These are phyloP conservation scores for Arctia plantaginis DNA, from an alignment of 2,888 invertebrate species.

Conservation along the genomic window DNA sequence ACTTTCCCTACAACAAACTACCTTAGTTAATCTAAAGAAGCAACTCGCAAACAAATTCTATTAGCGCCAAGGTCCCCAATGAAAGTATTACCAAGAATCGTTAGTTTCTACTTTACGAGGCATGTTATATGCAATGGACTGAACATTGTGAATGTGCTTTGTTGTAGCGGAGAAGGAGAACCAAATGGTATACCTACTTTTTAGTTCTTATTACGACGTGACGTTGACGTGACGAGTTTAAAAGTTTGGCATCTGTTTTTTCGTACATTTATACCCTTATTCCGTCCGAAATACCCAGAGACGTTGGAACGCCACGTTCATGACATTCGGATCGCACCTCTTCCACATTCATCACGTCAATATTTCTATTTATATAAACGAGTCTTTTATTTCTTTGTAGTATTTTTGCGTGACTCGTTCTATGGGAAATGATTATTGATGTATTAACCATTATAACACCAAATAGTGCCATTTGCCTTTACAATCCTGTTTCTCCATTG, in stretches of 20 bases:
- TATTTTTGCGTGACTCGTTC: neutral
- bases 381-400: neutral
- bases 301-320: neutral
- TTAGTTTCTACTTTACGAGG: conserved; percentile 41
- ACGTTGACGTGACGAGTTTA: neutral
- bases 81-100: conserved; percentile 27
- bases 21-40: conserved; percentile 13
- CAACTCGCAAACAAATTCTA: conserved; percentile 24
- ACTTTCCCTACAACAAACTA: conserved; percentile 3
- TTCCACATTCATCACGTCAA: neutral
- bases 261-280: neutral
- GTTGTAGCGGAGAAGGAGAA: conserved; percentile 17
- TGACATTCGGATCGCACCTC: neutral
- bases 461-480: neutral
- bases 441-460: neutral
- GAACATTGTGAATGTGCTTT: conserved; percentile 41
- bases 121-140: conserved; percentile 32
- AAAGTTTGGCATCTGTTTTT: neutral
- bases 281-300: neutral
- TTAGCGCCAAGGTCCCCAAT: conserved; percentile 18
- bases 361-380: neutral
- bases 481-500: neutral
- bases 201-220: neutral
- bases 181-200: conserved; percentile 14
- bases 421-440: neutral